phyloP scores from a whole-genome alignment of 2,113 vertebrate genomes.

The Brachyhypopomus gauderio region DNA sequence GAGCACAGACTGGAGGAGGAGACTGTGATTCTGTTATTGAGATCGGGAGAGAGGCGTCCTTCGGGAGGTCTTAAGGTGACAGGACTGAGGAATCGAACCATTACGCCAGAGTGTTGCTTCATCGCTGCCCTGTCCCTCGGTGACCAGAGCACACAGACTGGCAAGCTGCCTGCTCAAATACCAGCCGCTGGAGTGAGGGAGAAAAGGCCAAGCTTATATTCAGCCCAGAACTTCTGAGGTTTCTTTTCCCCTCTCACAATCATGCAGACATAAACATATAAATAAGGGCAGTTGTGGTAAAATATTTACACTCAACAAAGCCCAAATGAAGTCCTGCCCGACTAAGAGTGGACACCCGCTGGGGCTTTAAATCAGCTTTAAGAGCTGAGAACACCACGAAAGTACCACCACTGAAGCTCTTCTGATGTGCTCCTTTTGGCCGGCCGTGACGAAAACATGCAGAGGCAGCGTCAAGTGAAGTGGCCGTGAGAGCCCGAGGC shows the following conservation, averaged over 20 bases:
- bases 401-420: neutral
- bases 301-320: conserved; percentile 39
- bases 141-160: conserved; percentile 20
- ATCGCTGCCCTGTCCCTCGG: conserved; percentile 29
- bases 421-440: neutral
- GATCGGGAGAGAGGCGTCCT: conserved; percentile 48
- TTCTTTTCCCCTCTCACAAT: conserved; percentile 17
- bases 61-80: conserved; percentile 59
- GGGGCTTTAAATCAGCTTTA: conserved; percentile 9
- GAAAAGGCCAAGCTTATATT: neutral
- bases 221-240: conserved; percentile 14
- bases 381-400: neutral
- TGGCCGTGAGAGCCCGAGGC: neutral
- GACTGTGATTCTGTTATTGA: conserved; percentile 13
- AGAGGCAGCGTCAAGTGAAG: neutral
- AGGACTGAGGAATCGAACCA: conserved; percentile 59
- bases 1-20: conserved; percentile 50
- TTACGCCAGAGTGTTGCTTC: conserved; percentile 57
- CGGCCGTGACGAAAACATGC: neutral
- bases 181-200: neutral
- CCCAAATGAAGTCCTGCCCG: neutral
- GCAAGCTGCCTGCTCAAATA: conserved; percentile 11
- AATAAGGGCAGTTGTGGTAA: conserved; percentile 18
- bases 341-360: neutral
- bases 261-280: conserved; percentile 39